These are phyloP conservation scores for Sterna hirundo DNA, from an alignment of 2,113 vertebrate species.

Conservation along the genomic window DNA sequence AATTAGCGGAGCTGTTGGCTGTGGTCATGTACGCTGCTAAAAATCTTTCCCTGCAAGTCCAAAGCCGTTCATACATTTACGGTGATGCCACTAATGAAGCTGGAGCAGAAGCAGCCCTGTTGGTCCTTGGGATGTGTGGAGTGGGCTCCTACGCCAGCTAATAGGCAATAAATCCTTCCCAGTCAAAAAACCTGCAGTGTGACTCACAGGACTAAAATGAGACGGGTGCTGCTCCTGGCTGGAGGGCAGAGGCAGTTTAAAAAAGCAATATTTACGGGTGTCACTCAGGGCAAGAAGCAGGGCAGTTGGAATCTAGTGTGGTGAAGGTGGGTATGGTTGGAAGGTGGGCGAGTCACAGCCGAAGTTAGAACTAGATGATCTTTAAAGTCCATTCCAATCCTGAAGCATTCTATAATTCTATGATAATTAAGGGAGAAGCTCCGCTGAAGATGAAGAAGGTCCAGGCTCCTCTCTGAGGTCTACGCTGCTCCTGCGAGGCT, in stretches of 20 bases:
- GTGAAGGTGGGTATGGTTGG: neutral
- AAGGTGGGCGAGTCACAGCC: fast-evolving
- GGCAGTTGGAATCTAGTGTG: neutral
- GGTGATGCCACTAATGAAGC: neutral
- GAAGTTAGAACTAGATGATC: fast-evolving
- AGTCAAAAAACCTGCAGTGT: neutral
- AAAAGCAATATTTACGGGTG: neutral
- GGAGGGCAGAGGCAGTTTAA: neutral
- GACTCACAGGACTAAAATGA: neutral
- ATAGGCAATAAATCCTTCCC: neutral
- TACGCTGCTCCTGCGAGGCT: neutral
- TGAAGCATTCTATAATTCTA: fast-evolving
- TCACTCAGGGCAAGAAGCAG: fast-evolving
- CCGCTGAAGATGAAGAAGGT: neutral
- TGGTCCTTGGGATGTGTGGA: neutral
- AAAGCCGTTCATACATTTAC: neutral
- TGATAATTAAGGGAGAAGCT: neutral
- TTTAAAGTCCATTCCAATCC: neutral
- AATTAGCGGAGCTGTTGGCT: neutral
- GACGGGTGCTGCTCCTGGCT: neutral
- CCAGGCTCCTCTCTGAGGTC: neutral
- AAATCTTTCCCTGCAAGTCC: neutral
- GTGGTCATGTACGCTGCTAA: neutral
- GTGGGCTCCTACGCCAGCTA: fast-evolving
- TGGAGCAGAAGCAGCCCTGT: neutral